Percentiles rank a stretch among this genome's conserved stretches.
phyloP scores from a whole-genome alignment of 1,140 invertebrate genomes.

The Megathymus violae region DNA sequence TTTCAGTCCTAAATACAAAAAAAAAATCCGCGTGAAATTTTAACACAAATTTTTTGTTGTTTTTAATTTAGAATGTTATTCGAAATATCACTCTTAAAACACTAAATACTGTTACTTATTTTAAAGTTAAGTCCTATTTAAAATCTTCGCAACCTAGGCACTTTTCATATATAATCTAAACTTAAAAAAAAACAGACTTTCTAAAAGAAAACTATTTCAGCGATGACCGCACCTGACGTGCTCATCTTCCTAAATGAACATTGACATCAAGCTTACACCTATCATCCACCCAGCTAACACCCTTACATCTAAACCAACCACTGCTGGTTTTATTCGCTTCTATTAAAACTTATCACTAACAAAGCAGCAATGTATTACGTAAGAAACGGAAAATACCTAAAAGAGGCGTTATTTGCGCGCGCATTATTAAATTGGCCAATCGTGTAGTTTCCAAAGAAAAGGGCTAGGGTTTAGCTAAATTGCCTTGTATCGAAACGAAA shows the following conservation, averaged over 20 bases:
- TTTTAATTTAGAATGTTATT: no score
- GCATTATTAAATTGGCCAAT: conserved; percentile 62
- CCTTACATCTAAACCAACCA: not conserved
- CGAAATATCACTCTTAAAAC: not conserved
- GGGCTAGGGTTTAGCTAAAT: conserved; percentile 47
- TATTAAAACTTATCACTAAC: not conserved
- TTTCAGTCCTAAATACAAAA: no score
- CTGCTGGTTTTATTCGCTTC: not conserved
- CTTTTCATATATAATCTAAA: not conserved
- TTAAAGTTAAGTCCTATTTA: no score
- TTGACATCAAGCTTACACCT: not conserved
- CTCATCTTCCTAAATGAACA: conserved; percentile 8
- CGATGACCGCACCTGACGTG: conserved; percentile 7
- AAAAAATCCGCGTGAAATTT: no score
- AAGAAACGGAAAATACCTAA: not conserved
- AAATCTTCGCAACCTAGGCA: not conserved
- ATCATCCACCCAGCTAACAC: not conserved
- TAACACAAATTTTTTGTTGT: no score
- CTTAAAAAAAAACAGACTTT: not conserved
- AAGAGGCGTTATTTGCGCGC: conserved; percentile 50
- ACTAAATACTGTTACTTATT: no score
- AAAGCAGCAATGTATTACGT: conserved; percentile 25
- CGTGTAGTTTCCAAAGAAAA: conserved; percentile 52
- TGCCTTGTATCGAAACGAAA: conserved; percentile 16
- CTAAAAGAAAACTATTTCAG: conserved; percentile 1